phyloP scores from a whole-genome alignment of 2,888 invertebrate genomes.

The Agrochola lychnidis region DNA sequence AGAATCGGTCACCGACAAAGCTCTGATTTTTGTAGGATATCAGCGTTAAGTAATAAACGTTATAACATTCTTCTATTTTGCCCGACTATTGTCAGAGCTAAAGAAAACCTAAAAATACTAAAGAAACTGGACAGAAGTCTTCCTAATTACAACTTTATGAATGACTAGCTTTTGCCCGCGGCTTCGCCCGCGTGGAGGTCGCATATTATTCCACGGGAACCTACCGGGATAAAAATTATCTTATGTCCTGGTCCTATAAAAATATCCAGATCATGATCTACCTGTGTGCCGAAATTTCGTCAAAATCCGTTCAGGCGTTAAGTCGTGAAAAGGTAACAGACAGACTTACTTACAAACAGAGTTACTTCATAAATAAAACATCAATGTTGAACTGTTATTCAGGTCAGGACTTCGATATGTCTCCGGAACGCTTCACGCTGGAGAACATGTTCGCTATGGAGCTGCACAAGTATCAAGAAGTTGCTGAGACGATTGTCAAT shows the following conservation, averaged over 20 bases:
- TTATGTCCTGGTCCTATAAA: no score
- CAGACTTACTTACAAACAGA: no score
- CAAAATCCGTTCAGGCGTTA: background rate
- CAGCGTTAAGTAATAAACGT: background rate
- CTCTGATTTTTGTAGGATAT: background rate
- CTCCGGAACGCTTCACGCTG: conserved; percentile 96
- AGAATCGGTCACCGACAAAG: background rate
- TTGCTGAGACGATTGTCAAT: conserved; percentile 96
- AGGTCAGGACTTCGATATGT: conserved; percentile 95
- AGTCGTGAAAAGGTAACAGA: no score
- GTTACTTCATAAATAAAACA: background rate
- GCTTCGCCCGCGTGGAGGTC: background rate
- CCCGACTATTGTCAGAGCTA: background rate
- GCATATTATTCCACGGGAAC: background rate
- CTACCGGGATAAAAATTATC: no score
- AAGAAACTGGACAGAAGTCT: background rate
- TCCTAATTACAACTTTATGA: background rate
- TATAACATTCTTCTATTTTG: background rate
- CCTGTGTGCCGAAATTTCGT: background rate
- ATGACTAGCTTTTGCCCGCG: background rate
- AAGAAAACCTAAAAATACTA: background rate
- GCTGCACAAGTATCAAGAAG: conserved; percentile 95
- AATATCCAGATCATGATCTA: background rate
- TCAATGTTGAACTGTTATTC: conserved; percentile 9
- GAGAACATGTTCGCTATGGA: conserved; percentile 98